phyloP scores from a whole-genome alignment of 2,113 vertebrate genomes.

The Coturnix japonica region DNA sequence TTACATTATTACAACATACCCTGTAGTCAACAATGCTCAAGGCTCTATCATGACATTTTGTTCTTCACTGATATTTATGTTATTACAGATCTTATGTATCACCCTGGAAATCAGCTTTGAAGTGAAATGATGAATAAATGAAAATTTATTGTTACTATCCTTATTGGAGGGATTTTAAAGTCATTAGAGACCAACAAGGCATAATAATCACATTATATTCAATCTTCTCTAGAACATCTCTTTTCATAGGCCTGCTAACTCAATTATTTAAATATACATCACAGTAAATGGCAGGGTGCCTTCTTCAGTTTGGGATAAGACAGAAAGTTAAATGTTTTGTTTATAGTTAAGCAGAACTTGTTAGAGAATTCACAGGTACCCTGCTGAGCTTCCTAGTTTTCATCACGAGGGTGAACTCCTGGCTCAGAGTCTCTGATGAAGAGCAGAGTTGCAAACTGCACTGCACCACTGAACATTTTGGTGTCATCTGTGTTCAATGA shows the following conservation, averaged over 20 bases:
- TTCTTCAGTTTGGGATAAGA: background rate
- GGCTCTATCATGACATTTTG: constrained; percentile 18
- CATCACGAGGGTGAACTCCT: background rate
- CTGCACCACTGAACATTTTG: fast-evolving
- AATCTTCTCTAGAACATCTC: constrained; percentile 56
- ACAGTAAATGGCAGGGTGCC: background rate
- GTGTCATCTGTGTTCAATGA: fast-evolving
- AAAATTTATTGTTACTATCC: constrained; percentile 62
- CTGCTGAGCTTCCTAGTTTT: background rate
- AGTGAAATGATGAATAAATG: constrained; percentile 60
- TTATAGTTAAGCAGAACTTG: background rate
- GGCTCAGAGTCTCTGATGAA: background rate
- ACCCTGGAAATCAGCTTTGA: constrained; percentile 60
- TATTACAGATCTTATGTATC: constrained; percentile 25
- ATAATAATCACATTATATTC: constrained; percentile 49
- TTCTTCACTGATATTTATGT: constrained; percentile 36
- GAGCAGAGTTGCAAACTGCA: background rate
- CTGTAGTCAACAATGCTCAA: constrained; percentile 4
- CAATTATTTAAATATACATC: constrained; percentile 39
- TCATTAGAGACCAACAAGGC: constrained; percentile 61
- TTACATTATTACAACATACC: constrained; percentile 17
- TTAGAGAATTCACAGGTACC: background rate
- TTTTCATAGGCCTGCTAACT: constrained; percentile 46
- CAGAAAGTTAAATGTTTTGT: background rate
- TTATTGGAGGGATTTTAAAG: constrained; percentile 62